Evolutionary conservation across 2,113 vertebrate species (phyloP).

Genomic region (Cyprinus carpio): DNA sequence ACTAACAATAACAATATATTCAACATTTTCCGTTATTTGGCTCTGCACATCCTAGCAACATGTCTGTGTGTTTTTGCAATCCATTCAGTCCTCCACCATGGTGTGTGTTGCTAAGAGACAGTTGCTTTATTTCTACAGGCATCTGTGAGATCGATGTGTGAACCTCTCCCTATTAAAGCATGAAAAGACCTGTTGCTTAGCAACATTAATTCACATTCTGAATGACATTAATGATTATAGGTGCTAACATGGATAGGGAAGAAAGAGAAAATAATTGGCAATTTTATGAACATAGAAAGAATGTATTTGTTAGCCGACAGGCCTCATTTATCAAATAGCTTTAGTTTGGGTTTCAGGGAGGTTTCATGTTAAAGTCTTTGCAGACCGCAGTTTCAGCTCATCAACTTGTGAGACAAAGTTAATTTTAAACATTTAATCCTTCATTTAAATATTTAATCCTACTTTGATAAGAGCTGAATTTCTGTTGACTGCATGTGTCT

Average conservation of each 20-base stretch:
- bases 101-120: constrained; percentile 73
- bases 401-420: neutral
- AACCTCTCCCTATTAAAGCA: constrained; percentile 47
- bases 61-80: constrained; percentile 54
- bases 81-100: constrained; percentile 62
- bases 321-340: constrained; percentile 15
- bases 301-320: neutral
- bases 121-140: constrained; percentile 44
- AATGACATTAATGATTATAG: constrained; percentile 14
- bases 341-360: neutral
- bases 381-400: neutral
- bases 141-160: constrained; percentile 40
- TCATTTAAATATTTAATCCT: neutral
- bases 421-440: neutral
- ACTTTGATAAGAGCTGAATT: neutral
- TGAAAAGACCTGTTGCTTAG: constrained; percentile 51
- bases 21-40: neutral
- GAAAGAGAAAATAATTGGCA: constrained; percentile 17
- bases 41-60: constrained; percentile 26
- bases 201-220: constrained; percentile 44
- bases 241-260: neutral
- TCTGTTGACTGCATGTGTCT: neutral
- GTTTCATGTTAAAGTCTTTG: neutral
- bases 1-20: neutral
- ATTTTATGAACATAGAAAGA: constrained; percentile 12